Base-by-base conservation (phyloP, 2,797 vertebrate genomes). In the Enteromius anoplus region DNA sequence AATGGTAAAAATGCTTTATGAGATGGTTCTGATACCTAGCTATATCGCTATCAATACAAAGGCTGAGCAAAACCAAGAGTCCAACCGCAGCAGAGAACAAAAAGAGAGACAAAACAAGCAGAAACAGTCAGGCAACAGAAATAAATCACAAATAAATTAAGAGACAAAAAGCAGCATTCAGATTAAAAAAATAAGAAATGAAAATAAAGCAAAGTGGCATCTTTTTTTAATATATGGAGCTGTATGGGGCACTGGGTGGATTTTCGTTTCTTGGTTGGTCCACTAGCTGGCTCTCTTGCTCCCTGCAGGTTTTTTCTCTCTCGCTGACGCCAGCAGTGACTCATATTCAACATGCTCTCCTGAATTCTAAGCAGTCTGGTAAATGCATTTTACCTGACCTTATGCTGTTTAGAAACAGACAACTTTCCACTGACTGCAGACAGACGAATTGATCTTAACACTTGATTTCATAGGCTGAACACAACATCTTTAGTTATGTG, bases 11-110 rank as follows among this genome's bases (percentile, higher is more conserved):
- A 89, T 86, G 80, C 92, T 94, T 94, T 95, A 96, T 95, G 95
- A 91, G 87, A 89, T 92, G 75, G 89, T 91, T 78, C 88, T 93
- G 94, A 95, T 99, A 99, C 98, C 97, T 99, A 99, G 97, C 94
- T 93, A 97, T 96, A 95, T 99, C 97, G 93, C 96, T 97, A 99
- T 99, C 98, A 97, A 99, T 96, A 96, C 96, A 98, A 94, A 98
- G 96, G 93, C 97, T 99, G 97, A 91, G 89, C 73, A 93, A 95
- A 97, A 93, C 95, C 40, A 95, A 93, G 93, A 94, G 93, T 94
- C 93, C 89, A 89, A 96, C 94, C 92, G 95, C 95, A 92, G 94
- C 91, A 93, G 88, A 87, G 76, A 86, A 45, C 82, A 66, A 49
- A 82, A 76, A 75, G 11, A 81, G 78, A 92, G 53, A 88, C 23